These are phyloP conservation scores for Ceramica pisi DNA, from an alignment of 2,888 invertebrate genomes.

Conservation along the genomic window DNA sequence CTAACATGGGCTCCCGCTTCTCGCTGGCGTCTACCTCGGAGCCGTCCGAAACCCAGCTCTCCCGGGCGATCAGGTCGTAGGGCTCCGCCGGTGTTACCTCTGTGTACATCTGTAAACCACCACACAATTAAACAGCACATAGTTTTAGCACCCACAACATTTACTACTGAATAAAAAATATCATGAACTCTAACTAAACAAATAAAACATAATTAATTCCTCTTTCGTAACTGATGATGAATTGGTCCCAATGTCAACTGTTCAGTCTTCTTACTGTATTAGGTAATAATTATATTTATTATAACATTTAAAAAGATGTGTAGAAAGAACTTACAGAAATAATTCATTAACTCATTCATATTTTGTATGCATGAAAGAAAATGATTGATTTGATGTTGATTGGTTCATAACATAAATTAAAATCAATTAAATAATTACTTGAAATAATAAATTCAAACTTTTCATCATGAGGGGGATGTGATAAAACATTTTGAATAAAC, in stretches of 20 bases:
- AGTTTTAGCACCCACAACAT: neutral
- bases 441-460: conserved; percentile 17
- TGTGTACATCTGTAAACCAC: conserved; percentile 89
- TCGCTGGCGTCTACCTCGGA: conserved; percentile 90
- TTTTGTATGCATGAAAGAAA: conserved; percentile 49
- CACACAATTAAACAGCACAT: conserved; percentile 59
- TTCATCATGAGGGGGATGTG: neutral
- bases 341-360: conserved; percentile 40
- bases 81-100: conserved; percentile 86
- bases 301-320: conserved; percentile 8
- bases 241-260: conserved; percentile 8
- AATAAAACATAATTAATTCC: neutral
- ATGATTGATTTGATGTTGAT: conserved; percentile 37
- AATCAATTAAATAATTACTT: conserved; percentile 16
- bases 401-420: conserved; percentile 25
- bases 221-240: neutral
- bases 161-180: neutral
- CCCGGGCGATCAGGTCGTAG: conserved; percentile 92
- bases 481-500: conserved; percentile 11
- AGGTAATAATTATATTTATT: neutral
- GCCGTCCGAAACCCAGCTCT: conserved; percentile 93
- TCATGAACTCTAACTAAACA: conserved; percentile 2
- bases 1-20: conserved; percentile 85
- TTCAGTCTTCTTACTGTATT: conserved; percentile 22
- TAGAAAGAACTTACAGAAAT: conserved; percentile 39